A percentile compares a stretch with the other conserved stretches of the same genome.
Conservation (phyloP, 2,797 vertebrate species). For the Tragopan temminckii region DNA sequence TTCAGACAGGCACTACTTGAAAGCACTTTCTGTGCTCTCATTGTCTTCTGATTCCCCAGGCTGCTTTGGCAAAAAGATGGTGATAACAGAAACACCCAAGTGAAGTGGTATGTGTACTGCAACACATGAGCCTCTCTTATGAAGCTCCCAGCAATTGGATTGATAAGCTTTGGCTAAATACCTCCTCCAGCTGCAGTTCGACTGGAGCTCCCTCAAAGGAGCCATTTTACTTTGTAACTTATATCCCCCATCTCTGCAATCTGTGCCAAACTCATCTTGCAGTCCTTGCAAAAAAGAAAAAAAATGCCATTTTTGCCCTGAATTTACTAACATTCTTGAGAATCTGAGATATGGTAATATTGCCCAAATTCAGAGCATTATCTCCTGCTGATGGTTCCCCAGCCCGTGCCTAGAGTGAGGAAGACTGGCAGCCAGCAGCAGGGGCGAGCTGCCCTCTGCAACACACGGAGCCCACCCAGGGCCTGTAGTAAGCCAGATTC, state of each 20-base stretch:
- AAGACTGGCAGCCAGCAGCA: not conserved
- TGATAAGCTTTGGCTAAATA: not conserved
- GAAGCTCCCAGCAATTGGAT: not conserved
- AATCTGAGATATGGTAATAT: not conserved
- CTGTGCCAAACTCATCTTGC: not conserved
- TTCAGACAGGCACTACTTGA: not conserved
- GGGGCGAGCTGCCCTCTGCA: not conserved
- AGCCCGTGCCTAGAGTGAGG: not conserved
- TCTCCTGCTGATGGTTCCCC: not conserved
- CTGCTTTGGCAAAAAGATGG: not conserved
- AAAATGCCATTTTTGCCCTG: not conserved
- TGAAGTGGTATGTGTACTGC: not conserved
- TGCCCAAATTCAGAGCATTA: not conserved
- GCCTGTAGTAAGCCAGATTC: not conserved
- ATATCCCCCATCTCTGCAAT: fast-evolving
- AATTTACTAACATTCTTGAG: not conserved
- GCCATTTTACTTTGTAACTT: not conserved
- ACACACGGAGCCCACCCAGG: not conserved
- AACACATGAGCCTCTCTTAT: fast-evolving
- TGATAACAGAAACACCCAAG: not conserved
- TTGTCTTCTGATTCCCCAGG: not conserved
- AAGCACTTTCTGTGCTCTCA: not conserved
- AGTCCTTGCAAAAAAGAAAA: not conserved
- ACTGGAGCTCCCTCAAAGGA: not conserved
- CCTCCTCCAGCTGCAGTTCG: fast-evolving